Evolutionary conservation across 1,140 invertebrate genomes (phyloP).

Genomic region (Psix sp.): DNA sequence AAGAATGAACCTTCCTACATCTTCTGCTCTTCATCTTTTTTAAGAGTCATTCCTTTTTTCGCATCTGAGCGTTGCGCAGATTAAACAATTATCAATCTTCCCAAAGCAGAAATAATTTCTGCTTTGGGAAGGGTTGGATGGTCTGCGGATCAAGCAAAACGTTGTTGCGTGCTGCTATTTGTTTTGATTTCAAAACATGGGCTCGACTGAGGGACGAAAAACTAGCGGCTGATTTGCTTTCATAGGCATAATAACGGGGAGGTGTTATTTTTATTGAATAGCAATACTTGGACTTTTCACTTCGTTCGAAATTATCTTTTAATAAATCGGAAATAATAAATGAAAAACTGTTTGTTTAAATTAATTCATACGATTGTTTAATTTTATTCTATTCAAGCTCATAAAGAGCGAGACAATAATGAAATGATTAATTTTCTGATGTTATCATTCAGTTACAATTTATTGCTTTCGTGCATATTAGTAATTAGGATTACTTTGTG

Average conservation of each 20-base stretch:
- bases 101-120: slow-evolving; percentile 50
- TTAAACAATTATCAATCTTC: slow-evolving; percentile 36
- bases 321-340: slow-evolving; percentile 21
- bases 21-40: slow-evolving; percentile 34
- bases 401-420: slow-evolving; percentile 11
- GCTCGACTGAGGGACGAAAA: slow-evolving; percentile 27
- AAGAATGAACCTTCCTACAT: slow-evolving; percentile 31
- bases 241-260: slow-evolving; percentile 32
- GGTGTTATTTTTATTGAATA: slow-evolving; percentile 39
- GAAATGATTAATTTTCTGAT: slow-evolving; percentile 33
- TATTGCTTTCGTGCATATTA: slow-evolving; percentile 26
- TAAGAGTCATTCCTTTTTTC: slow-evolving; percentile 36
- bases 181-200: slow-evolving; percentile 49
- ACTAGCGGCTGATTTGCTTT: slow-evolving; percentile 46
- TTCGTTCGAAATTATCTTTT: no score
- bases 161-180: slow-evolving; percentile 29
- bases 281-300: no score
- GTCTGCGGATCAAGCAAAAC: not conserved
- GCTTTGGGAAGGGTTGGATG: slow-evolving; percentile 41
- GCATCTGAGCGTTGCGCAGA: slow-evolving; percentile 32
- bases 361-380: slow-evolving; percentile 11
- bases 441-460: no score
- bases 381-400: slow-evolving; percentile 14
- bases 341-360: not conserved
- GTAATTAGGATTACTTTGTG: slow-evolving; percentile 20